These are phyloP conservation scores for Sphaerodactylus townsendi DNA, from an alignment of 2,113 vertebrate species.

Conservation along the genomic window DNA sequence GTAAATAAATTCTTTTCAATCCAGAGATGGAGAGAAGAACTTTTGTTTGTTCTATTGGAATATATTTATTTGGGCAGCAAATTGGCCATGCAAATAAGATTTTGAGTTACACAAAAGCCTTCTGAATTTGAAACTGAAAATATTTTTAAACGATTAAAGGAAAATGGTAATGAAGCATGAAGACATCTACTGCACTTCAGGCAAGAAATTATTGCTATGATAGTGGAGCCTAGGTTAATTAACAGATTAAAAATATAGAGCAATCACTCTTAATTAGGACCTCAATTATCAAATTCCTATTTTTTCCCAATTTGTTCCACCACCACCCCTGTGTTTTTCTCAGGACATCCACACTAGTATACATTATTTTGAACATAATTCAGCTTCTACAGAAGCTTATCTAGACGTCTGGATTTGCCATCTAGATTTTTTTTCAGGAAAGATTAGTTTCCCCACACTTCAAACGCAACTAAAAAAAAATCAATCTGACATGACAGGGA, in stretches of 20 bases:
- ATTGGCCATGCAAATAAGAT: not conserved
- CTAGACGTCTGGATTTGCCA: not conserved
- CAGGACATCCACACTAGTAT: not conserved
- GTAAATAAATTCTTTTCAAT: not conserved
- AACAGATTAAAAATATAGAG: not conserved
- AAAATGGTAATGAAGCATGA: not conserved
- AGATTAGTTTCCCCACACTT: not conserved
- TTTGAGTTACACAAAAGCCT: not conserved
- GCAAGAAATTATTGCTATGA: not conserved
- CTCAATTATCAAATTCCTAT: not conserved
- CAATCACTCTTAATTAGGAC: not conserved
- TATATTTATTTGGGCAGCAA: not conserved
- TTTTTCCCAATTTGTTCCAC: not conserved
- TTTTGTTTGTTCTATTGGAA: not conserved
- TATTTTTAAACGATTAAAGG: not conserved
- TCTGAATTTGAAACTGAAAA: not conserved
- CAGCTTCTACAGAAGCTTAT: not conserved
- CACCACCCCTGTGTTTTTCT: not conserved
- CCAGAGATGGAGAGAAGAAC: not conserved
- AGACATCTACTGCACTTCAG: not conserved
- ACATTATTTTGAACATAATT: not conserved
- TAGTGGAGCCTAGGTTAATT: not conserved
- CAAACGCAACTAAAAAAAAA: not conserved
- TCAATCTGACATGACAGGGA: not conserved
- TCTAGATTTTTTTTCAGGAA: not conserved